A percentile compares a stretch with the other conserved stretches of the same genome.
phyloP scores from a whole-genome alignment of 2,888 invertebrate genomes.

The Tiliacea aurago region DNA sequence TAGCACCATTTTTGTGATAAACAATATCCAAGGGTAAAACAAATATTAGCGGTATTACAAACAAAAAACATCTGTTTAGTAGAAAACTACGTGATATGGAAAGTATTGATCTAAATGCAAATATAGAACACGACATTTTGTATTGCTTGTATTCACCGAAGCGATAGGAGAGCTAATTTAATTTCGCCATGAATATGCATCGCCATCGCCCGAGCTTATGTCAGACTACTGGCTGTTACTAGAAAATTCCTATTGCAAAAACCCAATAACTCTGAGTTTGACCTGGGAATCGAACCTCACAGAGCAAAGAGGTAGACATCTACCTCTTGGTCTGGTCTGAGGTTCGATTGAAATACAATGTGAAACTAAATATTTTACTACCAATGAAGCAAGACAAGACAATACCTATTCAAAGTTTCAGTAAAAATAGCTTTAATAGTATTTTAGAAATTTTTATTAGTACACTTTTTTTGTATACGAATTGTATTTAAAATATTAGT shows the following conservation, averaged over 20 bases:
- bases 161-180: background rate
- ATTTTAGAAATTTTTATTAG: constrained; percentile 7
- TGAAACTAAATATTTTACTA: no score
- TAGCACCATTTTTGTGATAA: constrained; percentile 36
- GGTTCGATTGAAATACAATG: no score
- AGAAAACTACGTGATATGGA: background rate
- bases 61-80: background rate
- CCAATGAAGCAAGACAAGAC: background rate
- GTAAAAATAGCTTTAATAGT: background rate
- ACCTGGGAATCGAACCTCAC: background rate
- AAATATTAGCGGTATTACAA: background rate
- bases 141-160: background rate
- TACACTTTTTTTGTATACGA: background rate
- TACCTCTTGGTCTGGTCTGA: no score
- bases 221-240: no score
- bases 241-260: background rate
- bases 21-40: constrained; percentile 18
- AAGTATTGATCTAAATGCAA: background rate
- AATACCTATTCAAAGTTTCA: background rate
- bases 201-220: no score
- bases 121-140: background rate
- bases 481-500: background rate
- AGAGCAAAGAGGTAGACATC: background rate
- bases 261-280: background rate
- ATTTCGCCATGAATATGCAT: background rate